phyloP scores from a whole-genome alignment of 1,140 invertebrate genomes.

The Pygmarrhopalites habei region DNA sequence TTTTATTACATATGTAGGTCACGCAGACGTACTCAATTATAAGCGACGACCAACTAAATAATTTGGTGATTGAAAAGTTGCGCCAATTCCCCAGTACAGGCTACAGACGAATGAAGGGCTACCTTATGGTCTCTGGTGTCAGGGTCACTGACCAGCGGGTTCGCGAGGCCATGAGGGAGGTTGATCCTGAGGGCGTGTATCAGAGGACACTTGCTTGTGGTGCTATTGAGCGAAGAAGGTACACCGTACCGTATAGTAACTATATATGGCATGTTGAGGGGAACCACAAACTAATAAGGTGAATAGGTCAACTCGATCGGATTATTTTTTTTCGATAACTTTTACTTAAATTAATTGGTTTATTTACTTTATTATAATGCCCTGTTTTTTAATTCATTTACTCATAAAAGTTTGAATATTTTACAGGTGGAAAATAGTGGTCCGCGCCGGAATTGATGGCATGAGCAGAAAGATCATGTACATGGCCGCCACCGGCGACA shows the following conservation, averaged over 20 bases:
- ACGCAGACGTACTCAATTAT: background rate
- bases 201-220: conserved; percentile 8
- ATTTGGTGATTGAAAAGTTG: conserved; percentile 1
- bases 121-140: background rate
- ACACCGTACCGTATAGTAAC: conserved; percentile 10
- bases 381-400: too few species aligned
- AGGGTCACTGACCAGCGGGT: conserved; percentile 14
- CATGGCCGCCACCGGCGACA: background rate
- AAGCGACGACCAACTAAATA: background rate
- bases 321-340: too few species aligned
- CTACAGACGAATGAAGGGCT: conserved; percentile 30
- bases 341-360: too few species aligned
- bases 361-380: too few species aligned
- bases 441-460: background rate
- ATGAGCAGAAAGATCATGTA: background rate
- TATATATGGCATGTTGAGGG: too few species aligned
- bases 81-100: conserved; percentile 17
- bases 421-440: background rate
- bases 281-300: too few species aligned
- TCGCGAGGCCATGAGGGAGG: conserved; percentile 5
- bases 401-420: background rate
- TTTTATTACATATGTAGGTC: too few species aligned
- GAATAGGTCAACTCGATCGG: too few species aligned
- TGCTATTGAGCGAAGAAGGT: conserved; percentile 15
- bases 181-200: conserved; percentile 23